Conservation (phyloP, 2,113 vertebrate genomes). For the Prunella fulvescens region DNA sequence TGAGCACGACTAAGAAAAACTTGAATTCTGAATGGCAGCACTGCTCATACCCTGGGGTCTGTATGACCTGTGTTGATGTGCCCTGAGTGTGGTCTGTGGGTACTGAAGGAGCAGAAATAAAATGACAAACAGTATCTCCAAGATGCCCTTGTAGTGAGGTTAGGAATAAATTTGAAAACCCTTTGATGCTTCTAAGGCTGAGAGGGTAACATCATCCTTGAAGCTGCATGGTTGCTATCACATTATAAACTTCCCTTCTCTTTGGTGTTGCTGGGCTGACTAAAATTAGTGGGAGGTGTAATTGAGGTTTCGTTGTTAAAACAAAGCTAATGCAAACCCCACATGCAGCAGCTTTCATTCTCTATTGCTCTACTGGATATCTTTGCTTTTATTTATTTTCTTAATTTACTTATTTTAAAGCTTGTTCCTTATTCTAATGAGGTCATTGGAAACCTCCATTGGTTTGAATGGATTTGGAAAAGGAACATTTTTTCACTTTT, state of each 20-base stretch:
- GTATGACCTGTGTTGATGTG: fast-evolving
- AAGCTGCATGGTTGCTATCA: background rate
- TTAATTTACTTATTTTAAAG: background rate
- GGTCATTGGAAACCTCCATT: background rate
- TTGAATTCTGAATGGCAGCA: background rate
- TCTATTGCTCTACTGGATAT: background rate
- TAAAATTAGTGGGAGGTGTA: background rate
- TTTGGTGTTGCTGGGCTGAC: background rate
- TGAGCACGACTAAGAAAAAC: background rate
- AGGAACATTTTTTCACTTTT: background rate
- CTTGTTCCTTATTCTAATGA: background rate
- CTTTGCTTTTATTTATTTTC: background rate
- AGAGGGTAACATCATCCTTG: background rate
- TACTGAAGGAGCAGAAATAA: background rate
- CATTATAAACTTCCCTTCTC: background rate
- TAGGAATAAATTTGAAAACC: background rate
- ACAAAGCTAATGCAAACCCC: background rate
- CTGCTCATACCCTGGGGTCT: fast-evolving
- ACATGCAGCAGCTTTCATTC: background rate
- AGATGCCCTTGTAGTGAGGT: background rate
- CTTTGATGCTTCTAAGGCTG: background rate
- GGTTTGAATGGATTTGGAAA: background rate
- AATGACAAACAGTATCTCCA: background rate
- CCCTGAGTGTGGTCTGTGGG: fast-evolving
- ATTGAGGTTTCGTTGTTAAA: background rate